Conservation (phyloP, 2,888 invertebrate genomes). For the Andricus curvator region DNA sequence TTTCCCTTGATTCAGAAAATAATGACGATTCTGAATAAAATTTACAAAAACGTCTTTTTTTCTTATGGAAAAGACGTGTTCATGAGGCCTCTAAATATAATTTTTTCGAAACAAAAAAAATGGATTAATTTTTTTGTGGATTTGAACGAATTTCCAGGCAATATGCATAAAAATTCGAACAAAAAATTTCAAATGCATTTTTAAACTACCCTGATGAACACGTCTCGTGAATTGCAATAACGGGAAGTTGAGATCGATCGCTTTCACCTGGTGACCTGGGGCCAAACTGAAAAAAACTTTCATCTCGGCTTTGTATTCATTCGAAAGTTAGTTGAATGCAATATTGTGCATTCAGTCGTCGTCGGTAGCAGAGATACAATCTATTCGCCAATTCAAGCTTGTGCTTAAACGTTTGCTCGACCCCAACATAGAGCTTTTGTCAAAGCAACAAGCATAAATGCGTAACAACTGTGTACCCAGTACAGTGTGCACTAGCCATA, state of each 20-base stretch:
- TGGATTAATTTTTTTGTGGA: too few species aligned
- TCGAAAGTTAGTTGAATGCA: slow-evolving; percentile 27
- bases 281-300: slow-evolving; percentile 15
- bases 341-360: slow-evolving; percentile 32
- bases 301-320: slow-evolving; percentile 4
- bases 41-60: too few species aligned
- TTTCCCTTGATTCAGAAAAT: too few species aligned
- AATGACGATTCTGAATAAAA: too few species aligned
- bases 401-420: slow-evolving; percentile 38
- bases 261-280: slow-evolving; percentile 8
- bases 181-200: too few species aligned
- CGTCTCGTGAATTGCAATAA: slow-evolving; percentile 39
- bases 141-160: too few species aligned
- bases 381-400: slow-evolving; percentile 28
- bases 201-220: not conserved
- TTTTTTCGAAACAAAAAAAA: too few species aligned
- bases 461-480: slow-evolving; percentile 1
- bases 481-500: not conserved
- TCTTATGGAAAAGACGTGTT: too few species aligned
- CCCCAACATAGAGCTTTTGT: slow-evolving; percentile 34
- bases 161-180: too few species aligned
- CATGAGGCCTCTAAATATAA: too few species aligned
- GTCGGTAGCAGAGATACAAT: slow-evolving; percentile 13
- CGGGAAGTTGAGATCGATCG: slow-evolving; percentile 16
- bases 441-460: slow-evolving; percentile 30